Evolutionary conservation across 2,888 invertebrate species (phyloP).

Genomic region (Caenorhabditis zanzibari): DNA sequence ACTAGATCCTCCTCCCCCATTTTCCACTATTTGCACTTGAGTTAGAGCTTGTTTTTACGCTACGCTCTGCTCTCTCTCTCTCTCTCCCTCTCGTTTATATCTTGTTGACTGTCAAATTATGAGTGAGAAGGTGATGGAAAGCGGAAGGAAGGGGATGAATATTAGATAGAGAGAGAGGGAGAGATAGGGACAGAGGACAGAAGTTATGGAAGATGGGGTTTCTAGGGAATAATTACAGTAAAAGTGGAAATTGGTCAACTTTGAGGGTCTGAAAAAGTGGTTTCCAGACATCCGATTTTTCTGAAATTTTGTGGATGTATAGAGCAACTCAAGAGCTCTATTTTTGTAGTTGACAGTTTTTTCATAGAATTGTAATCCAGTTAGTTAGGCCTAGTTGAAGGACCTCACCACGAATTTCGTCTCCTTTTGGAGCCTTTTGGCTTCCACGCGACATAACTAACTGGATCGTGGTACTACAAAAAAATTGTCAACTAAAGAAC

Average conservation of each 20-base stretch:
- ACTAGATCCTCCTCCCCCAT: slow-evolving; percentile 18
- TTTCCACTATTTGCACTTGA: slow-evolving; percentile 38
- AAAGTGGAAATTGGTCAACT: background rate
- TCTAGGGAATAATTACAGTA: background rate
- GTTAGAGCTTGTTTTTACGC: slow-evolving; percentile 51
- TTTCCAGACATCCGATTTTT: too few relatives aligned
- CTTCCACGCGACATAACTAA: too few relatives aligned
- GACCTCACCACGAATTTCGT: too few relatives aligned
- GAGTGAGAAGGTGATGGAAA: slow-evolving; percentile 36
- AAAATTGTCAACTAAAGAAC: too few relatives aligned
- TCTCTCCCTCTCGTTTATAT: background rate
- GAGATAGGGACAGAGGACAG: slow-evolving; percentile 11
- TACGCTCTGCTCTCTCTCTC: background rate
- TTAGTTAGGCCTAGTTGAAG: too few relatives aligned
- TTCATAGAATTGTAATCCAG: too few relatives aligned
- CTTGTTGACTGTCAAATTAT: slow-evolving; percentile 51
- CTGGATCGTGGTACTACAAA: too few relatives aligned
- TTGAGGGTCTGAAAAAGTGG: too few relatives aligned
- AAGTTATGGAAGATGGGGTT: background rate
- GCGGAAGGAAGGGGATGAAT: slow-evolving; percentile 13
- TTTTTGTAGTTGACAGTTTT: too few relatives aligned
- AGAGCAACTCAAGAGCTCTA: too few relatives aligned
- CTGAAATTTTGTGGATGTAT: too few relatives aligned
- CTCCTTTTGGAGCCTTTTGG: too few relatives aligned
- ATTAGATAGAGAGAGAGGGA: background rate